A percentile compares a stretch with the other conserved stretches of the same genome.
phyloP scores from a whole-genome alignment of 2,888 invertebrate genomes.

The Lepidochrysops patricia region DNA sequence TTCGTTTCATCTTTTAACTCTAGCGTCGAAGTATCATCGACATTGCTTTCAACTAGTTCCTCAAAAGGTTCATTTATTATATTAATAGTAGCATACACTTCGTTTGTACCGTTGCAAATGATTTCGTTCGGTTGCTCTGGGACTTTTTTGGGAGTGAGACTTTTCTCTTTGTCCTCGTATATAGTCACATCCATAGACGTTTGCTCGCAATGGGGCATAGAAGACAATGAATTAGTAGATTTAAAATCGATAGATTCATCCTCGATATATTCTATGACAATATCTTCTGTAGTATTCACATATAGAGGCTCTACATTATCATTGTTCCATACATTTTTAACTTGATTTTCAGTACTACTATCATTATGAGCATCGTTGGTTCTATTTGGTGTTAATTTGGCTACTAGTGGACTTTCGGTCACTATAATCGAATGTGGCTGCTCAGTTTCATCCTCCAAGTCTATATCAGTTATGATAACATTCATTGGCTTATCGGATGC shows the following conservation, averaged over 20 bases:
- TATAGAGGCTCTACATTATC: slow-evolving; percentile 17
- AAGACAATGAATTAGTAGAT: neutral
- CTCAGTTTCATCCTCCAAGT: slow-evolving; percentile 55
- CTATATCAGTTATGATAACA: slow-evolving; percentile 46
- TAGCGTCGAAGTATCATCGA: slow-evolving; percentile 44
- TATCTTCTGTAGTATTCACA: slow-evolving; percentile 14
- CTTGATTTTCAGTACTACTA: slow-evolving; percentile 32
- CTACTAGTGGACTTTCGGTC: slow-evolving; percentile 46
- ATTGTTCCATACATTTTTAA: slow-evolving; percentile 21
- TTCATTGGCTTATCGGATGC: slow-evolving; percentile 36
- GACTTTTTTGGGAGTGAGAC: neutral
- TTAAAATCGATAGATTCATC: neutral
- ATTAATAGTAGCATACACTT: slow-evolving; percentile 53
- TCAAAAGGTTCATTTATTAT: slow-evolving; percentile 60
- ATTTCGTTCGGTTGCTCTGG: slow-evolving; percentile 22
- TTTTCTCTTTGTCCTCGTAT: slow-evolving; percentile 14
- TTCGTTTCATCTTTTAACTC: slow-evolving; percentile 35
- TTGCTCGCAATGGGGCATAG: neutral
- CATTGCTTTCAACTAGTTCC: slow-evolving; percentile 62
- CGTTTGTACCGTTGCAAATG: slow-evolving; percentile 44
- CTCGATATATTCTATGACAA: slow-evolving; percentile 23
- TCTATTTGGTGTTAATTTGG: slow-evolving; percentile 38
- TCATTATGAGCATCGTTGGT: slow-evolving; percentile 40
- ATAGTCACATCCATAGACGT: slow-evolving; percentile 9
- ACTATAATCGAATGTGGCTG: slow-evolving; percentile 66